phyloP scores from a whole-genome alignment of 2,888 invertebrate species.

The Allolobophora icterica region DNA sequence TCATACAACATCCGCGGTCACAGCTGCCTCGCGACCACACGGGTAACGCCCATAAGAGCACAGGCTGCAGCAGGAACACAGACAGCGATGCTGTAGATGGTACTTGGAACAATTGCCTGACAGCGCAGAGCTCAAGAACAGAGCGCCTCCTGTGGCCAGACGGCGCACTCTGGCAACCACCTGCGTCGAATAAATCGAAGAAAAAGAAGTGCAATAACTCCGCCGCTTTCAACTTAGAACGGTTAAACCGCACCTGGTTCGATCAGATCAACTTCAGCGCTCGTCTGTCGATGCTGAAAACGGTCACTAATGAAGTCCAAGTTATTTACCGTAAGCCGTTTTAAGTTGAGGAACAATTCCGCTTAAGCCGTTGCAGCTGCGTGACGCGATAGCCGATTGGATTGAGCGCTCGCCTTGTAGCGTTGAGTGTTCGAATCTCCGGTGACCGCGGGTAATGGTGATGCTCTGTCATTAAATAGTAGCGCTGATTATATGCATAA shows the following conservation, averaged over 20 bases:
- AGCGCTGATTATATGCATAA: too few relatives aligned
- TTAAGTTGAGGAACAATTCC: not conserved
- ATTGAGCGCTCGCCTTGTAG: too few relatives aligned
- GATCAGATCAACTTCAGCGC: too few relatives aligned
- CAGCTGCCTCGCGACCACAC: not conserved
- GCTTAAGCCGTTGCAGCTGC: not conserved
- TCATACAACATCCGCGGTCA: not conserved
- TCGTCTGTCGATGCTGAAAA: not conserved
- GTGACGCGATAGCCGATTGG: not conserved
- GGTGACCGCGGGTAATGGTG: too few relatives aligned
- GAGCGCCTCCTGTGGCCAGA: slow-evolving; percentile 17
- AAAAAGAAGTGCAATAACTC: not conserved
- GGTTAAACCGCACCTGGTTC: too few relatives aligned
- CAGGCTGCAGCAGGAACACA: not conserved
- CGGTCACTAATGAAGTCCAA: not conserved
- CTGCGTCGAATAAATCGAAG: not conserved
- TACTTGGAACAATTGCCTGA: not conserved
- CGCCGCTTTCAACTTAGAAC: not conserved
- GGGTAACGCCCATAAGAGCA: not conserved
- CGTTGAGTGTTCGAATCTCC: too few relatives aligned
- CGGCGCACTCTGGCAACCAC: not conserved
- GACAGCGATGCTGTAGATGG: not conserved
- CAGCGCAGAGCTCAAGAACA: not conserved
- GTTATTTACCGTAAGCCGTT: not conserved
- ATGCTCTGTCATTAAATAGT: too few relatives aligned